Conservation (phyloP, 2,888 invertebrate genomes). For the Lasioglossum villosulum region DNA sequence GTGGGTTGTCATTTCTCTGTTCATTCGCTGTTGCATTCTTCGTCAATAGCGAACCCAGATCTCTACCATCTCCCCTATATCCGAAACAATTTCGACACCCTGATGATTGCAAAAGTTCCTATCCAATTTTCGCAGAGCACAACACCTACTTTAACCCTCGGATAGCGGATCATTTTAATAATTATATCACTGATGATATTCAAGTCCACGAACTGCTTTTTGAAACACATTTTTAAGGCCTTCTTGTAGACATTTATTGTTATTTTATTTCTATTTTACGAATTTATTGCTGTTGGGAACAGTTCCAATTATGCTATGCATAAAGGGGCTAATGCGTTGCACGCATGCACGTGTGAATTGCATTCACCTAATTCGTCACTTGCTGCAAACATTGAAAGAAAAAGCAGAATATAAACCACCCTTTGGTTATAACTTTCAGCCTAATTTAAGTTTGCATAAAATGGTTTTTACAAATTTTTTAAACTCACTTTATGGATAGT, state of each 20-base stretch:
- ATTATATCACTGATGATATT: too few relatives aligned
- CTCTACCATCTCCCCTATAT: neutral
- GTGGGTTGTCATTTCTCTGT: neutral
- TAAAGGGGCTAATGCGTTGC: neutral
- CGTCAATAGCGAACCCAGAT: neutral
- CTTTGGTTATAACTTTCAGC: neutral
- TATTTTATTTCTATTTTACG: too few relatives aligned
- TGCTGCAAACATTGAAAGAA: neutral
- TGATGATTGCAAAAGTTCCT: neutral
- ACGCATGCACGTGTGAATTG: neutral
- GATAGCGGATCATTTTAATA: too few relatives aligned
- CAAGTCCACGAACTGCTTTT: too few relatives aligned
- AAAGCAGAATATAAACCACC: neutral
- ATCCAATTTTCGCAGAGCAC: neutral
- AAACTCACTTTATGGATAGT: too few relatives aligned
- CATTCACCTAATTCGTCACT: neutral
- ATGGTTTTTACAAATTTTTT: too few relatives aligned
- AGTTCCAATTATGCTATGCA: neutral
- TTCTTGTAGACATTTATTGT: too few relatives aligned
- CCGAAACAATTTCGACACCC: neutral
- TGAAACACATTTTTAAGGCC: too few relatives aligned
- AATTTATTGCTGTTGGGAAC: neutral
- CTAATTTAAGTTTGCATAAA: too few relatives aligned
- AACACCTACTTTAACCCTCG: neutral
- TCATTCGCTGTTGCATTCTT: neutral